Percentiles rank a stretch among this genome's conserved stretches.
These are phyloP conservation scores for Perdita meconis DNA, from an alignment of 2,888 invertebrate genomes.

Conservation along the genomic window DNA sequence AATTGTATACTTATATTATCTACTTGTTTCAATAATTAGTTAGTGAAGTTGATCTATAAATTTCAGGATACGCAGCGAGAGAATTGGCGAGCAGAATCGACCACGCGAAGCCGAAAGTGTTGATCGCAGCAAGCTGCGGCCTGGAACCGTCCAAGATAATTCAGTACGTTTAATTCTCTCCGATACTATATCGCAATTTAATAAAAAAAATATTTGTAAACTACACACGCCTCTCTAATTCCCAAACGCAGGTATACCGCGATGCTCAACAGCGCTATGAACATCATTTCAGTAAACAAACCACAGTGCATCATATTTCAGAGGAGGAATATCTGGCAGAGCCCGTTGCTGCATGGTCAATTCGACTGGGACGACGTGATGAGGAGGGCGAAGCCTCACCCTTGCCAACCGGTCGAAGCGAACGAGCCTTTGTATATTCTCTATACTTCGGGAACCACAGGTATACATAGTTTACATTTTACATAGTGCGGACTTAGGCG, in stretches of 20 bases:
- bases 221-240: neutral
- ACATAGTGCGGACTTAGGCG: too few relatives aligned
- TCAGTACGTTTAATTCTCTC: constrained; percentile 84
- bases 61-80: constrained; percentile 93
- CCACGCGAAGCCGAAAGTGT: constrained; percentile 94
- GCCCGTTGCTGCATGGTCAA: constrained; percentile 88
- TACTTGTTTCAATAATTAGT: too few relatives aligned
- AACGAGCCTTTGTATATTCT: constrained; percentile 96
- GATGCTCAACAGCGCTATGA: constrained; percentile 92
- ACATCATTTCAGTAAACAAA: constrained; percentile 88
- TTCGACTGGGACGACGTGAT: constrained; percentile 92
- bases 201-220: too few relatives aligned
- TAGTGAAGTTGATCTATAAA: too few relatives aligned
- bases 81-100: constrained; percentile 94
- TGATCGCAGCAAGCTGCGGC: constrained; percentile 96
- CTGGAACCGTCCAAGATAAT: constrained; percentile 94
- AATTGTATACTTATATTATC: too few relatives aligned
- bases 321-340: constrained; percentile 88
- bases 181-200: too few relatives aligned
- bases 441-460: constrained; percentile 96
- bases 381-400: constrained; percentile 87
- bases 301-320: constrained; percentile 95
- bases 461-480: too few relatives aligned
- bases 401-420: constrained; percentile 94
- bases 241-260: constrained; percentile 87